Evolutionary conservation across 2,888 invertebrate genomes (phyloP), one percentile per base, ranked within the genome.

Genomic region (Plagodis pulveraria): DNA sequence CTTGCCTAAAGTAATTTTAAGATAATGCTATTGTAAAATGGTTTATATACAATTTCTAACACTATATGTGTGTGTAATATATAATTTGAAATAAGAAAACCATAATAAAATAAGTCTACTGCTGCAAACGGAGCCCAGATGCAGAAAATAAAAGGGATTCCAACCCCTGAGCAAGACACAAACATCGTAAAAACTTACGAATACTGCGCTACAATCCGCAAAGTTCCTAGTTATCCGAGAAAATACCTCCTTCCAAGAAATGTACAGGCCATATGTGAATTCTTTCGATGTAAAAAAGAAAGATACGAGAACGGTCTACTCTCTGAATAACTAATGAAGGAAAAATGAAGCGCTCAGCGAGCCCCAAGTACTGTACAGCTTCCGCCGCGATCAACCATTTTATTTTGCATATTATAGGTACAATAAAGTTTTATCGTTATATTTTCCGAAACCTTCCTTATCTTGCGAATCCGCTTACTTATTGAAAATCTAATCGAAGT

Each of bases 131-230:
- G 78, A 78, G 83, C 83, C 80, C 86, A 87, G 84, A 87, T 85
- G 86, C 78, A 84, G 77, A 77, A 78, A 77, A 78, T 81, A 76
- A 77, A 74, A 76, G 80, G 78, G 86, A 84, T 83, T 80, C 80
- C 73, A 22, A 64, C 65, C 73, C 80, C 80, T 77, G 65, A 43
- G 41, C 36, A 35, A 10, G 69, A 76, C 78, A 74, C 80, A 77
- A 81, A 82, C 80, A 81, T 81, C 78, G 85, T 83, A 87, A 85
- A 87, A 87, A 88, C 79, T 86, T 82, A 80, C 75, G 77, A 81
- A 83, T 80, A 82, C 81, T 80, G 78, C 80, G 73, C 46, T 81
- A 82, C 82, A 84, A 83, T 83, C 83, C 81, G 72, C 75, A 70
- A 83, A 82, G 71, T 84, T 81, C 12, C 76, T 76, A 78, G 73